Evolutionary conservation across 2,113 vertebrate species (phyloP), one percentile per base, ranked within the genome.

Genomic region (Microcebus lehilahytsara): DNA sequence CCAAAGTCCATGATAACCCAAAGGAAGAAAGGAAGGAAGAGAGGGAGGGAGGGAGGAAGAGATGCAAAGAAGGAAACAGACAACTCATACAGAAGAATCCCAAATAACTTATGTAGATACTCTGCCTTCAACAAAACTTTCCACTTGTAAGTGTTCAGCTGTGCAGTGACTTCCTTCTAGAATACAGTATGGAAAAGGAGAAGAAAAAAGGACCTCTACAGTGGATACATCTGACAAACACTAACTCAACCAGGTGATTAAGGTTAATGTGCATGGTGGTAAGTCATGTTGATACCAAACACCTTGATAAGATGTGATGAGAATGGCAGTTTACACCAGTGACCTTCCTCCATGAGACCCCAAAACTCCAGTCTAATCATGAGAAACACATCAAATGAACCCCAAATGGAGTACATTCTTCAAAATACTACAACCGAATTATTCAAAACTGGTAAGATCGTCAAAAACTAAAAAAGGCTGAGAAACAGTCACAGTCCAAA

Each of bases 11-110:
- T 62, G 34, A 62, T 22, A 42, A 90, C 14, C 60, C 2, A 49
- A 91, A 40, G 27, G n/a, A 3, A 23, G 34, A 3, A 46, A 74
- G 34, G 32, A 69, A 17, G 34, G 14, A 37, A 71, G 16, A 12
- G 25, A 27, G 27, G 22, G 10, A 62, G 9, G 16, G 14, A 19
- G 32, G 23, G 9, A 8, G 1, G 19, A n/a, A 37, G 46, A 17
- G 22, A 51, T 14, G 11, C 0, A 5, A 64, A 64, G 10, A 27
- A 0, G 25, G 27, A 8, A 13, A 23, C 4, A 42, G n/a, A 81
- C 3, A 46, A 71, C 14, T n/a, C 7, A 64, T 37, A 34, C 23
- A 91, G 10, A 67, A 25, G 20, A 75, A 14, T 51, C 85, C 13
- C 25, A 85, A 67, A 40, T 51, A 85, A 22, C 37, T 37, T 64